Evolutionary conservation across 1,140 invertebrate genomes (phyloP).

Genomic region (Zaprionus gabonicus): DNA sequence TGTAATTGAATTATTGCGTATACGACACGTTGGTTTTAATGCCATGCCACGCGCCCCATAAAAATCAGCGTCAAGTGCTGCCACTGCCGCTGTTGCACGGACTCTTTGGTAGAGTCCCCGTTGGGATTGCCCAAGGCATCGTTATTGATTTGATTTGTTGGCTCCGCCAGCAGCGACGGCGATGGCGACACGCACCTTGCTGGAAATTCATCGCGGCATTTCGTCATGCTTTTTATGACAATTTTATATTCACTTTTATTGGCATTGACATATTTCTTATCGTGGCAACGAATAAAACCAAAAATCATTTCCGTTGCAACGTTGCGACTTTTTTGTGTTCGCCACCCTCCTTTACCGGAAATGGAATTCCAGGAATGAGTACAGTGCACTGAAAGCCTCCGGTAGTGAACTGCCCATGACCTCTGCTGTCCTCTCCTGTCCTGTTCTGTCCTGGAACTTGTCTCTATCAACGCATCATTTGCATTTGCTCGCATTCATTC

Average conservation of each 20-base stretch:
- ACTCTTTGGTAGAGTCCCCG: conserved; percentile 2
- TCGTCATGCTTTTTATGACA: conserved; percentile 55
- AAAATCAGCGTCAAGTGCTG: conserved; percentile 35
- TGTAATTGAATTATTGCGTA: conserved; percentile 64
- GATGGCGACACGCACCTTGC: conserved; percentile 45
- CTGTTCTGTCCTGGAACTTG: conserved; percentile 7
- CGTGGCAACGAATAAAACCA: conserved; percentile 49
- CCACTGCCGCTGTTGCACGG: not conserved
- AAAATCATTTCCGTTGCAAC: conserved; percentile 53
- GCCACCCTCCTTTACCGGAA: not conserved
- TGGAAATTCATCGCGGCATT: conserved; percentile 37
- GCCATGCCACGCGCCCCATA: conserved; percentile 54
- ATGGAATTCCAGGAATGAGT: conserved; percentile 17
- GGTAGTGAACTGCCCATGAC: not conserved
- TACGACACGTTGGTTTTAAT: conserved; percentile 54
- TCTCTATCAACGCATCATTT: conserved; percentile 31
- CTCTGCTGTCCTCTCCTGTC: not conserved
- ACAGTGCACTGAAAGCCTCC: conserved; percentile 5
- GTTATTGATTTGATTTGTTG: conserved; percentile 63
- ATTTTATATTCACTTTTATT: conserved; percentile 64
- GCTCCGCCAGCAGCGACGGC: not conserved
- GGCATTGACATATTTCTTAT: conserved; percentile 64
- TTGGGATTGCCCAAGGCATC: conserved; percentile 19
- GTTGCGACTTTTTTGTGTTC: conserved; percentile 31
- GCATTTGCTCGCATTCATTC: conserved; percentile 42